Base-by-base conservation (phyloP, 2,888 invertebrate genomes). In the Drosophila testacea region DNA sequence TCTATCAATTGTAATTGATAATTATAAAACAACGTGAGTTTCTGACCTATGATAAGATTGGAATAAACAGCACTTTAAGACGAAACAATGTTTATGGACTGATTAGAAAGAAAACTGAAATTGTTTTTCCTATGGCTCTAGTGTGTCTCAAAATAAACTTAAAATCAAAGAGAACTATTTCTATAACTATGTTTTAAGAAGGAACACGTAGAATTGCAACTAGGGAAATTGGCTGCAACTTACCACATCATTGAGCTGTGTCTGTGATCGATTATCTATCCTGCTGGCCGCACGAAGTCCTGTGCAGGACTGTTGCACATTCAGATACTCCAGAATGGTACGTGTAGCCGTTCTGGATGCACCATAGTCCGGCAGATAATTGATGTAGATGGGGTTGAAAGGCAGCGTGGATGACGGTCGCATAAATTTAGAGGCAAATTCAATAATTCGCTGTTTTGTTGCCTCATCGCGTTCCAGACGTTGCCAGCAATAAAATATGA, bases 401-500 rank as follows among this genome's bases (percentile, higher is more conserved):
- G 75, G 64, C 9, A 90, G 69, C 4, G 88, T 79, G 11, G 64
- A 52, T 4, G 83, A 54, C 9, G 89, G 90, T 41, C 90, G 77
- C 89, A 90, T 90, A 72, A 88, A 90, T 48, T 71, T 78, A 0
- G 73, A 70, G 0, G 89, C 89, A 65, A 80, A 83, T 6, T 86
- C 81, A 41, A 86, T 72, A 16, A 90, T 77, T 10, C 73, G 73
- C 54, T 83, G 72, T 27, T 69, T 78, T 9, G 63, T 76, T 9
- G 59, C 44, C 22, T 73, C 71, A 46, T 86, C 78, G 6, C 69
- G 59, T 52, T 88, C 83, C 55, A 90, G 66, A 41, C 78, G 77
- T 48, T 81, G 77, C 89, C 89, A 90, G 32, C 81, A 77, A 72
- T 88, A 88, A 62, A 90, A 90, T 69, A 90, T 77, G 55, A 90